Conservation (phyloP, 2,888 invertebrate species). For the Galerucella calmariensis region DNA sequence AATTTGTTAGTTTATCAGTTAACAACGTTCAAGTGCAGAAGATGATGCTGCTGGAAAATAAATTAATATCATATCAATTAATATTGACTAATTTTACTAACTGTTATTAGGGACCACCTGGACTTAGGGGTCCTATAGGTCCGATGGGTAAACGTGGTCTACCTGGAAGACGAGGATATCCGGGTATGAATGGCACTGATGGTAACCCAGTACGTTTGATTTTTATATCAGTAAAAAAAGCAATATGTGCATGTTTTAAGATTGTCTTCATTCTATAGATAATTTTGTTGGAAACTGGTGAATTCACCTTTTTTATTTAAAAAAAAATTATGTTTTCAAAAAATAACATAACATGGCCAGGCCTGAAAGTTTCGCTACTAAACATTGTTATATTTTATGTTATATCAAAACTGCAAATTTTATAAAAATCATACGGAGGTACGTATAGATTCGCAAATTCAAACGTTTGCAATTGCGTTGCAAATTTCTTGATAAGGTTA, state of each 20-base stretch:
- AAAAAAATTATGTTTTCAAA: too few relatives aligned
- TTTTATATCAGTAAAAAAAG: not conserved
- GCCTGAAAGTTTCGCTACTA: too few relatives aligned
- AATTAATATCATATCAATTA: constrained; percentile 17
- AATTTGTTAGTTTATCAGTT: not conserved
- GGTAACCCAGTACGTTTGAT: constrained; percentile 38
- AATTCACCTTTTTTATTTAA: too few relatives aligned
- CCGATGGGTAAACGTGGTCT: constrained; percentile 62
- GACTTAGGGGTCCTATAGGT: constrained; percentile 64
- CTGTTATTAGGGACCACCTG: constrained; percentile 64
- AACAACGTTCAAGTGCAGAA: not conserved
- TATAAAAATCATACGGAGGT: too few relatives aligned
- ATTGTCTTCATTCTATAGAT: not conserved
- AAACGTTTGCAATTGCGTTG: too few relatives aligned
- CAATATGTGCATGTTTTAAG: not conserved
- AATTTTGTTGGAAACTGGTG: not conserved
- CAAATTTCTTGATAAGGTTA: too few relatives aligned
- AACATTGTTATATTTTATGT: too few relatives aligned
- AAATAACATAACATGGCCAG: too few relatives aligned
- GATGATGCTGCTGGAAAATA: not conserved
- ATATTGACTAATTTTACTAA: constrained; percentile 36
- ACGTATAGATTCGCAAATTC: too few relatives aligned
- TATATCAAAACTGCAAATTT: too few relatives aligned
- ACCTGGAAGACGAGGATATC: constrained; percentile 37
- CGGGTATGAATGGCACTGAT: constrained; percentile 36